These are phyloP conservation scores for Metopia argyrocephala DNA, from an alignment of 2,888 invertebrate species.

Conservation along the genomic window DNA sequence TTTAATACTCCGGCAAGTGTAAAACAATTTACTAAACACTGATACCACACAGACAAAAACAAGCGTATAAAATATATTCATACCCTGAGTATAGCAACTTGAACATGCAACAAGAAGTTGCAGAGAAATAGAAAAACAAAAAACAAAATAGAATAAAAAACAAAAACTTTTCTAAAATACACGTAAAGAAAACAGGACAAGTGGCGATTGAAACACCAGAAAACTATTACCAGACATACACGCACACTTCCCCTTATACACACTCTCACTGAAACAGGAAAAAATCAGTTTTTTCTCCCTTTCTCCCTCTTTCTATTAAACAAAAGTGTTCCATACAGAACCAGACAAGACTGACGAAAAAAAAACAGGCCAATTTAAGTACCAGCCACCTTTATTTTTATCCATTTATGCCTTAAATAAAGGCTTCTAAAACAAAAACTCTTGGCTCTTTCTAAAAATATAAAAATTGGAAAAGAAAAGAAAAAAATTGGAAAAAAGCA, in stretches of 20 bases:
- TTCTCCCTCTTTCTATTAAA: no score
- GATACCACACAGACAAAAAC: conserved; percentile 37
- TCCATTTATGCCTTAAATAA: background rate
- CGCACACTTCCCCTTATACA: background rate
- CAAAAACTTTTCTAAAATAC: conserved; percentile 2
- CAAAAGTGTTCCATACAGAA: conserved; percentile 24
- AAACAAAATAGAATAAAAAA: background rate
- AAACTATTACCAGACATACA: conserved; percentile 33
- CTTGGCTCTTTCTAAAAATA: background rate
- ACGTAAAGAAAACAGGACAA: conserved; percentile 45
- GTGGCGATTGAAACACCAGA: conserved; percentile 41
- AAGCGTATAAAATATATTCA: background rate
- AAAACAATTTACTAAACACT: conserved; percentile 63
- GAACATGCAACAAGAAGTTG: conserved; percentile 18
- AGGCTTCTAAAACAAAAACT: conserved; percentile 48
- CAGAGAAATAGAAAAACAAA: background rate
- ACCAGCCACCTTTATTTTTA: conserved; percentile 1
- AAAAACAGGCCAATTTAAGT: conserved; percentile 59
- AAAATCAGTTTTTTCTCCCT: no score
- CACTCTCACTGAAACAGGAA: conserved; percentile 12
- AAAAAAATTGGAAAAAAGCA: background rate
- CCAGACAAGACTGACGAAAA: background rate
- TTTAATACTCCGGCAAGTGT: conserved; percentile 36
- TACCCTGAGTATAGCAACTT: conserved; percentile 9
- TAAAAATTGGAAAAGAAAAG: conserved; percentile 50